Evolutionary conservation across 2,888 invertebrate species (phyloP).

Genomic region (Trachelus troglodyta): DNA sequence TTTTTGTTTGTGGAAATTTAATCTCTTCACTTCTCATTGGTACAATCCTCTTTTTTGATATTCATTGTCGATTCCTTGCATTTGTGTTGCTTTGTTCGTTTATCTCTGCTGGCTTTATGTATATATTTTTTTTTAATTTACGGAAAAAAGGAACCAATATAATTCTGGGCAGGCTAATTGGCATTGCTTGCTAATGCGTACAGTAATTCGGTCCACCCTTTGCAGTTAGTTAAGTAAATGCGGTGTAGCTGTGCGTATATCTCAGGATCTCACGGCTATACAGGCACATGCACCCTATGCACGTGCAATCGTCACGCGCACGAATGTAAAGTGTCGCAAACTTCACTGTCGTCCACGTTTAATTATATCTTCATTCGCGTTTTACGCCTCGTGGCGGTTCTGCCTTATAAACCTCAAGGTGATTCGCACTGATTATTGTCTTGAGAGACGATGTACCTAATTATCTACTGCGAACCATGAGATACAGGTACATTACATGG

Average conservation of each 20-base stretch:
- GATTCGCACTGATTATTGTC: background rate
- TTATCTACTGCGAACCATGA: background rate
- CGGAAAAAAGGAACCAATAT: background rate
- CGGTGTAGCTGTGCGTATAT: constrained; percentile 6
- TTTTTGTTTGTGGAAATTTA: background rate
- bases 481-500: background rate
- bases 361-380: background rate
- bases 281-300: background rate
- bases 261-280: constrained; percentile 3
- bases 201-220: background rate
- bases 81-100: constrained; percentile 2
- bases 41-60: background rate
- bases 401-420: background rate
- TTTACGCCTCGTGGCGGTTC: background rate
- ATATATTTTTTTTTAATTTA: background rate
- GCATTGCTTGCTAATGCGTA: background rate
- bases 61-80: background rate
- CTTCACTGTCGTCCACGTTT: background rate
- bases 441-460: background rate
- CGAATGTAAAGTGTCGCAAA: background rate
- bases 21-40: background rate
- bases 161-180: background rate
- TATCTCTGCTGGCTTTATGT: background rate
- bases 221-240: constrained; percentile 7
- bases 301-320: background rate